Base-by-base conservation (phyloP, 2,797 vertebrate genomes). In the Acanthiza pusilla region DNA sequence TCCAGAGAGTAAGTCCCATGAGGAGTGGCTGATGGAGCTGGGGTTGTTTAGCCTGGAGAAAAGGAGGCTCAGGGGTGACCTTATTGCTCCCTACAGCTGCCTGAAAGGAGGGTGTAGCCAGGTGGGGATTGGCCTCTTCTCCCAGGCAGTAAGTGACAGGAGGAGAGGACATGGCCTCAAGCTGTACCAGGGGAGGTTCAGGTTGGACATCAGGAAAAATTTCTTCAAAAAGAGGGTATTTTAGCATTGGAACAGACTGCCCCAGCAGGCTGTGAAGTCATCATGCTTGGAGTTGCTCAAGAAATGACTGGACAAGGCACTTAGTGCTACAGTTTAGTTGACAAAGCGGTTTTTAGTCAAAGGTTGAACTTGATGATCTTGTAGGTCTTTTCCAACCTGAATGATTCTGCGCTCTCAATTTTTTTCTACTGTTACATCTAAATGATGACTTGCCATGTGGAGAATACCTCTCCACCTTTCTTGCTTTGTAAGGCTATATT, bases 61-160 rank as follows among this genome's bases (percentile, higher is more conserved):
- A 57, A 76, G 38, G 25, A 65, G 45, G 16, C 4, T 51, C 29
- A 16, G 25, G 14, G 17, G 7, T 7, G 17, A 45, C 17, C 6
- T 76, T 27, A 16, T 13, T 7, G 1, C 21, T 34, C 40, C 32
- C 23, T 27, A 19, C 15, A 58, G 11, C 14, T 19, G 0, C 29
- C 65, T 47, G n/a, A 47, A 77, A 71, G 18, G 17, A 61, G 21
- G 4, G 0, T n/a, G 25, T 11, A 34, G 23, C 23, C 12, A 47
- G 11, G 4, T 13, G 27, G 25, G 23, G 8, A 7, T 38, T 0
- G 0, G 11, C 2, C 9, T 40, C 21, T 40, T 71, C n/a, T 65
- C 15, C 15, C 25, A 63, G 12, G 21, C 4, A 65, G 19, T 12
- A 7, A 53, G 58, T 1, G 7, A 51, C 8, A 38, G 36, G 42